Conservation (phyloP, 2,113 vertebrate species). For the Lasiurus cinereus region DNA sequence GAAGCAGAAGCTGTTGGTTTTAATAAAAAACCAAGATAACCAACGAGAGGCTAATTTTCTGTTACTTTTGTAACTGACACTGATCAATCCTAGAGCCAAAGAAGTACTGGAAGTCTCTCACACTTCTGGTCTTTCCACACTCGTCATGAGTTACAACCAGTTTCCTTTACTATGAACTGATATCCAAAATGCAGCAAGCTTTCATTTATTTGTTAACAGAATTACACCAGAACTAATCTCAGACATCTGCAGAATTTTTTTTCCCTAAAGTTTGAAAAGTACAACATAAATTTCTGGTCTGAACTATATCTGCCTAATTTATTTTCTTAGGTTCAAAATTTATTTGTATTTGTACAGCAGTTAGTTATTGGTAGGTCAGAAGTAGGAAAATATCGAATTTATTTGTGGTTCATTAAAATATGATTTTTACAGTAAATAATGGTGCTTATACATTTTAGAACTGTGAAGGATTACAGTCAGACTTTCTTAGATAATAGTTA, state of each 20-base stretch:
- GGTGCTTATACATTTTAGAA: slow-evolving; percentile 28
- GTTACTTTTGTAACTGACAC: slow-evolving; percentile 28
- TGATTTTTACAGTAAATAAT: slow-evolving; percentile 58
- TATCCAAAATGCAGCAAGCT: slow-evolving; percentile 22
- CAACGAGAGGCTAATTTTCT: slow-evolving; percentile 33
- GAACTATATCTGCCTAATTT: background rate
- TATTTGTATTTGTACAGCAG: slow-evolving; percentile 56
- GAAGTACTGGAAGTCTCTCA: background rate
- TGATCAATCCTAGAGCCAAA: slow-evolving; percentile 20
- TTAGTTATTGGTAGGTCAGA: background rate
- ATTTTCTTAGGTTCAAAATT: slow-evolving; percentile 48
- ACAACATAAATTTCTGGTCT: slow-evolving; percentile 51
- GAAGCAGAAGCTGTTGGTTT: background rate
- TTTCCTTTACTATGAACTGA: slow-evolving; percentile 36
- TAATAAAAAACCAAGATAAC: slow-evolving; percentile 48
- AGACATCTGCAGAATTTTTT: background rate
- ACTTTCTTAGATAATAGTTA: background rate
- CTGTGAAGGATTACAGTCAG: slow-evolving; percentile 27
- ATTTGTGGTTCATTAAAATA: slow-evolving; percentile 22
- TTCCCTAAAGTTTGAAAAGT: slow-evolving; percentile 29
- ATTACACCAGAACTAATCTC: background rate
- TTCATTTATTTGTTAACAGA: slow-evolving; percentile 52
- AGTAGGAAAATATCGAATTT: slow-evolving; percentile 35
- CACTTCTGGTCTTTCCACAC: slow-evolving; percentile 26
- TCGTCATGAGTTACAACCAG: slow-evolving; percentile 18